These are phyloP conservation scores for Dinomys branickii DNA, from an alignment of 2,113 vertebrate species.

Conservation along the genomic window DNA sequence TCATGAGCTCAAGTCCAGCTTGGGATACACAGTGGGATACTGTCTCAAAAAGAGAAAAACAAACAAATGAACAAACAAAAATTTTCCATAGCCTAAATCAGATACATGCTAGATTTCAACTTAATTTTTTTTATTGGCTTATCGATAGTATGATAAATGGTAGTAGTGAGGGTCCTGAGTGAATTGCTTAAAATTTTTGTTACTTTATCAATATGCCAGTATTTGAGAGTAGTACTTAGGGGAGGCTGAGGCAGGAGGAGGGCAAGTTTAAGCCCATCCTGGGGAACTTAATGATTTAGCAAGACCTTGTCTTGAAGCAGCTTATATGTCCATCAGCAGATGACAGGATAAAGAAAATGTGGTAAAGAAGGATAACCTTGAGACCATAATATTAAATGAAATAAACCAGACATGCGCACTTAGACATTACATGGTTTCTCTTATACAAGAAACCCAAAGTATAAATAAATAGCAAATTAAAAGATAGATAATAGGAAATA, in stretches of 20 bases:
- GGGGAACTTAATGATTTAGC: background rate
- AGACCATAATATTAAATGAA: background rate
- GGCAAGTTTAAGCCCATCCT: background rate
- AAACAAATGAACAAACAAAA: background rate
- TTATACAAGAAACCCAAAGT: background rate
- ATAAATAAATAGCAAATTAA: background rate
- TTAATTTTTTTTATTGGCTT: background rate
- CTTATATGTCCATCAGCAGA: background rate
- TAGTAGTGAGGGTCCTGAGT: background rate
- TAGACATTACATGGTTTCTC: background rate
- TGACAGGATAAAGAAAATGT: background rate
- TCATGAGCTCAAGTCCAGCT: background rate
- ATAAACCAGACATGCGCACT: background rate
- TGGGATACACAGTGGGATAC: background rate
- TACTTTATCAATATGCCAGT: background rate
- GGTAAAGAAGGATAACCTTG: background rate
- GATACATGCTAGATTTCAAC: background rate
- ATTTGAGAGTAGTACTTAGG: background rate
- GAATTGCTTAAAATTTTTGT: conserved; percentile 22
- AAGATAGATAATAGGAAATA: background rate
- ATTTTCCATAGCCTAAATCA: conserved; percentile 5
- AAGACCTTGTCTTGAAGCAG: background rate
- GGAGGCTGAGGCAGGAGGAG: background rate
- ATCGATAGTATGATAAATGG: background rate
- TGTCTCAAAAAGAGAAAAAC: background rate